phyloP scores from a whole-genome alignment of 2,888 invertebrate species.

The Sthenelais limicola region DNA sequence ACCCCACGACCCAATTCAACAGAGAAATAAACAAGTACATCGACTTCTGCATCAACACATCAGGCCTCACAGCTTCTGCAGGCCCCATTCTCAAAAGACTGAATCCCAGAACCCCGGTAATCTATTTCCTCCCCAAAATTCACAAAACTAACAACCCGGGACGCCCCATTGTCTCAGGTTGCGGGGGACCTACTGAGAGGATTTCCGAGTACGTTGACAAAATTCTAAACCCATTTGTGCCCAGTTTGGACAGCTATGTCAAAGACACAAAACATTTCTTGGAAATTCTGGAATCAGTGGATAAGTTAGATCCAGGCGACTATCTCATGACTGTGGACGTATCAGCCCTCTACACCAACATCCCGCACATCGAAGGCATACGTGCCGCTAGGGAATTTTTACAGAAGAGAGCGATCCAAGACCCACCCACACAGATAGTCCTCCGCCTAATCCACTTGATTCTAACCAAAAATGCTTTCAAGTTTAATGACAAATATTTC shows the following conservation, averaged over 20 bases:
- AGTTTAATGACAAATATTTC: slow-evolving; percentile 16
- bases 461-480: slow-evolving; percentile 2
- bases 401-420: background rate
- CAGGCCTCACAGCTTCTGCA: background rate
- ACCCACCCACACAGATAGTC: background rate
- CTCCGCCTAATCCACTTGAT: background rate
- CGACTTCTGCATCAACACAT: too few species aligned
- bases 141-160: slow-evolving; percentile 12
- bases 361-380: slow-evolving; percentile 11
- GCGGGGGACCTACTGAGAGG: background rate
- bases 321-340: background rate
- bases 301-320: background rate
- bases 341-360: background rate
- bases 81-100: background rate
- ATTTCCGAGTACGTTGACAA: slow-evolving; percentile 1
- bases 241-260: background rate
- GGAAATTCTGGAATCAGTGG: background rate
- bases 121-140: slow-evolving; percentile 17
- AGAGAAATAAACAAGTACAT: background rate
- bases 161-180: slow-evolving; percentile 5
- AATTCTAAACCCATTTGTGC: slow-evolving; percentile 10
- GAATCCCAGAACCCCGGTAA: background rate
- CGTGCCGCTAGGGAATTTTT: background rate
- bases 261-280: slow-evolving; percentile 12
- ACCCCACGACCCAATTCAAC: background rate